Conservation (phyloP, 2,888 invertebrate species). For the Girardia tigrina region DNA sequence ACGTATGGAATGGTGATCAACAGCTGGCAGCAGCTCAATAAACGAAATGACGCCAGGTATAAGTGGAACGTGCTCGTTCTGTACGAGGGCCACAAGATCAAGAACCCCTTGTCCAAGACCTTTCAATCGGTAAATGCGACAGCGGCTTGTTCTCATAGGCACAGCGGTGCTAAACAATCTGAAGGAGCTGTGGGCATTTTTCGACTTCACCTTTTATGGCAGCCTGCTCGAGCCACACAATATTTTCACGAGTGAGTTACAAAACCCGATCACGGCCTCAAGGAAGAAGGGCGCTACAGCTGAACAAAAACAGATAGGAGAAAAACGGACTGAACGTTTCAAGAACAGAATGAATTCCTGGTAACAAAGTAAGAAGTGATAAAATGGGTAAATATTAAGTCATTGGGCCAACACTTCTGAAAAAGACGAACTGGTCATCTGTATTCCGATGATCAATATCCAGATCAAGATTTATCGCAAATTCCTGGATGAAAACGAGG, state of each 20-base stretch:
- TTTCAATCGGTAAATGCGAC: constrained; percentile 49
- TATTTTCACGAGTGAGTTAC: constrained; percentile 51
- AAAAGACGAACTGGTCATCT: constrained; percentile 44
- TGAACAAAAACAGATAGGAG: constrained; percentile 47
- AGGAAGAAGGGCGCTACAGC: constrained; percentile 39
- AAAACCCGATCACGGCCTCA: constrained; percentile 49
- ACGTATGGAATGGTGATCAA: constrained; percentile 50
- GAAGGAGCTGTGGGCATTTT: constrained; percentile 56
- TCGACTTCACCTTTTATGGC: constrained; percentile 51
- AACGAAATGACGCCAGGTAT: constrained; percentile 39
- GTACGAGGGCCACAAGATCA: constrained; percentile 64
- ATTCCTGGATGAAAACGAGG: constrained; percentile 45
- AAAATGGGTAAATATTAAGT: too few relatives aligned
- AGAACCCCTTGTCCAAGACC: constrained; percentile 59
- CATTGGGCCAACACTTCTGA: too few relatives aligned
- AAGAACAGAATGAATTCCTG: constrained; percentile 49
- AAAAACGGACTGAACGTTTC: constrained; percentile 47
- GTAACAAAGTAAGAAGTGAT: constrained; percentile 51
- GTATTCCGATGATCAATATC: constrained; percentile 46
- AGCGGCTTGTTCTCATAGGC: constrained; percentile 64
- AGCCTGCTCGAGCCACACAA: constrained; percentile 48
- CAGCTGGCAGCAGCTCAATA: constrained; percentile 42
- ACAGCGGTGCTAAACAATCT: constrained; percentile 84
- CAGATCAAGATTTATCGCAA: constrained; percentile 49
- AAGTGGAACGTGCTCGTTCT: constrained; percentile 49